phyloP scores from a whole-genome alignment of 2,797 vertebrate species.

The Neosilurus mollespiculum region DNA sequence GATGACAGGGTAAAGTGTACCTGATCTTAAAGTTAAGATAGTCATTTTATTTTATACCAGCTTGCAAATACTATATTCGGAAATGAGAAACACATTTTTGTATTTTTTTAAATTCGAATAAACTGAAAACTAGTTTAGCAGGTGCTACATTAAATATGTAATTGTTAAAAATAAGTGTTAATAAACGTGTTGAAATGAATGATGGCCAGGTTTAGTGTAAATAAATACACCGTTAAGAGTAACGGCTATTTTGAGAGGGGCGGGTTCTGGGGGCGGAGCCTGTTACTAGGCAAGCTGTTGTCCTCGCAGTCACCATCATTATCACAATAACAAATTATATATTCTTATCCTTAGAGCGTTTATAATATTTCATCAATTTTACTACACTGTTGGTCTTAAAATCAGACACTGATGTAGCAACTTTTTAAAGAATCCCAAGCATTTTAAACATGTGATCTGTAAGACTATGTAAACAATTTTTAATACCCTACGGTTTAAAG shows the following conservation, averaged over 20 bases:
- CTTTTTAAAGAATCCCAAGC: background rate
- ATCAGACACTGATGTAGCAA: no score
- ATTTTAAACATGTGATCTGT: background rate
- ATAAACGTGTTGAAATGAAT: background rate
- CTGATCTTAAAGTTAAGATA: no score
- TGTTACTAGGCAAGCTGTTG: background rate
- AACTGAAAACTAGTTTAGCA: background rate
- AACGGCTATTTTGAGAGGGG: slow-evolving; percentile 3
- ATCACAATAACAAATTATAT: background rate
- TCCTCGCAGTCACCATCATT: background rate
- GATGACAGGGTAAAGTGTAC: background rate
- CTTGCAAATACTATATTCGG: background rate
- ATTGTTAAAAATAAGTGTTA: background rate
- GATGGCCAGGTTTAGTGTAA: background rate
- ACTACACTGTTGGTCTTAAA: background rate
- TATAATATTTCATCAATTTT: no score
- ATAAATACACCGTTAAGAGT: background rate
- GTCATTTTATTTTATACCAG: no score
- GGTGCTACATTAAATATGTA: background rate
- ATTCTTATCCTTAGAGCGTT: background rate
- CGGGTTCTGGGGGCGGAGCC: background rate
- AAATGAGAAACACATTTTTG: background rate
- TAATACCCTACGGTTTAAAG: no score
- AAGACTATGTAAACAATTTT: background rate
- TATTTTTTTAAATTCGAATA: background rate